A percentile compares a stretch with the other conserved stretches of the same genome.
Conservation (phyloP, 1,140 invertebrate species). For the Macrobrachium nipponense region DNA sequence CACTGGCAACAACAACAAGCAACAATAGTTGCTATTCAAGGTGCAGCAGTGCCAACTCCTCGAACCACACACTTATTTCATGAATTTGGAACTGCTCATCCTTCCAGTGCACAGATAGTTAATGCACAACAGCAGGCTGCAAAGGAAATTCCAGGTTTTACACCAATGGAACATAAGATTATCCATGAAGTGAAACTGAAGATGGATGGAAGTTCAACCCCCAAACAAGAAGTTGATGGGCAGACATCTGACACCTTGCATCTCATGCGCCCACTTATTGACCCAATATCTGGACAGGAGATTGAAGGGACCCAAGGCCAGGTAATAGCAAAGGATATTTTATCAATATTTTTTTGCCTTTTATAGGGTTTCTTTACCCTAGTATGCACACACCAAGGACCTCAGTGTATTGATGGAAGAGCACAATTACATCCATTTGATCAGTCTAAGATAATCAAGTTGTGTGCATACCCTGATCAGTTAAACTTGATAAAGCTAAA, state of each 20-base stretch:
- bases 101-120: slow-evolving; percentile 35
- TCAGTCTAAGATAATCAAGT: too few relatives aligned
- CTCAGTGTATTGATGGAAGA: too few relatives aligned
- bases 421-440: too few relatives aligned
- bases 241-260: slow-evolving; percentile 47
- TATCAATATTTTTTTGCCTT: not conserved
- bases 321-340: slow-evolving; percentile 32
- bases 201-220: slow-evolving; percentile 35
- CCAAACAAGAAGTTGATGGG: slow-evolving; percentile 51
- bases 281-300: slow-evolving; percentile 53
- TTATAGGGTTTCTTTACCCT: not conserved
- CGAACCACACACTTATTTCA: slow-evolving; percentile 53
- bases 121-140: slow-evolving; percentile 43
- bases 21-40: slow-evolving; percentile 48
- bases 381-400: too few relatives aligned
- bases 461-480: too few relatives aligned
- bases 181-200: slow-evolving; percentile 56
- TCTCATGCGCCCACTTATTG: slow-evolving; percentile 54
- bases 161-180: slow-evolving; percentile 48
- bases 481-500: too few relatives aligned
- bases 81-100: slow-evolving; percentile 46
- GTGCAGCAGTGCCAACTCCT: slow-evolving; percentile 46
- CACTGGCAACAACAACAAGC: slow-evolving; percentile 49
- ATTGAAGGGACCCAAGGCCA: slow-evolving; percentile 53
- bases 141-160: slow-evolving; percentile 46